A percentile compares a stretch with the other conserved stretches of the same genome.
These are phyloP conservation scores for Aricia agestis DNA, from an alignment of 1,140 invertebrate species.

Conservation along the genomic window DNA sequence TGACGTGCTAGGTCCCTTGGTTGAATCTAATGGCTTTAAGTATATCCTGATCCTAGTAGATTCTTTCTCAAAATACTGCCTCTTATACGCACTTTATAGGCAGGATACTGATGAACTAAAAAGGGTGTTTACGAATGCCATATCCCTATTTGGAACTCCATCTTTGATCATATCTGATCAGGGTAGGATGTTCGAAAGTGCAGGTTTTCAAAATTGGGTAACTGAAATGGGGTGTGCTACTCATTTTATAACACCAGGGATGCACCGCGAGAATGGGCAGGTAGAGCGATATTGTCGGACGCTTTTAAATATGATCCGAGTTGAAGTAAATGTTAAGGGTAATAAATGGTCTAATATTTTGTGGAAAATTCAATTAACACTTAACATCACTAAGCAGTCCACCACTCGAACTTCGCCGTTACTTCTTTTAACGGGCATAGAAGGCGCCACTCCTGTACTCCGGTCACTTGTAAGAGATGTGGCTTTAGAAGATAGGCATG, in stretches of 20 bases:
- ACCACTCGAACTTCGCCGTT: slow-evolving; percentile 14
- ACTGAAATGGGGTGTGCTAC: slow-evolving; percentile 1
- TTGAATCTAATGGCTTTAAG: not conserved
- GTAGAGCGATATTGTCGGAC: not conserved
- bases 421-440: slow-evolving; percentile 3
- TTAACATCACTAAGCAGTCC: slow-evolving; percentile 20
- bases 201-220: not conserved
- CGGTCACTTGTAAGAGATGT: slow-evolving; percentile 3
- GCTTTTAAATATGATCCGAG: not conserved
- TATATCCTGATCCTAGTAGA: slow-evolving; percentile 10
- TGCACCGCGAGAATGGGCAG: slow-evolving; percentile 2
- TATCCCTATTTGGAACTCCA: slow-evolving; percentile 14
- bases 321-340: slow-evolving; percentile 3
- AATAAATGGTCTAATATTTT: not conserved
- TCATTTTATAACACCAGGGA: not conserved
- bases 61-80: slow-evolving; percentile 18
- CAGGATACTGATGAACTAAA: slow-evolving; percentile 14
- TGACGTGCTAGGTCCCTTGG: slow-evolving; percentile 18
- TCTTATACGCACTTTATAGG: slow-evolving; percentile 13
- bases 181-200: slow-evolving; percentile 5
- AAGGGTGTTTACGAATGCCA: not conserved
- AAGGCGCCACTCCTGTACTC: not conserved
- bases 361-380: not conserved
- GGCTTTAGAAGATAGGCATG: not conserved
- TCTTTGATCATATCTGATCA: not conserved